Percentiles rank a stretch among this genome's conserved stretches.
Conservation (phyloP, 2,797 vertebrate genomes). For the Aeoliscus strigatus region DNA sequence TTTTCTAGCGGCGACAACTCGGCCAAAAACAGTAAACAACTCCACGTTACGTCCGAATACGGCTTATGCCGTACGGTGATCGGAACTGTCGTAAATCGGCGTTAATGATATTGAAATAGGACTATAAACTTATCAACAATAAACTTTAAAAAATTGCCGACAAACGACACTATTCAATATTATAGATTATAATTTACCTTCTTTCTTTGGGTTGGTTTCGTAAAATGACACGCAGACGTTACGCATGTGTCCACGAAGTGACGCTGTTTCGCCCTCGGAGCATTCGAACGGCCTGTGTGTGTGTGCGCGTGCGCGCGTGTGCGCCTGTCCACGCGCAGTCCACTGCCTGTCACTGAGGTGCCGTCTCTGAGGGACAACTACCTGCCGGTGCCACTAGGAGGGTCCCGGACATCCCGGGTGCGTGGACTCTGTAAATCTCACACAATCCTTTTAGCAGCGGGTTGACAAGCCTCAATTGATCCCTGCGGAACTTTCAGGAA, state of each 20-base stretch:
- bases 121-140: too few relatives aligned
- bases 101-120: too few relatives aligned
- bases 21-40: constrained; percentile 55
- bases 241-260: constrained; percentile 10
- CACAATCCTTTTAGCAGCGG: constrained; percentile 59
- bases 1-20: not conserved
- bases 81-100: constrained; percentile 49
- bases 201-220: too few relatives aligned
- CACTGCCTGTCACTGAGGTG: too few relatives aligned
- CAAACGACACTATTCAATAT: too few relatives aligned
- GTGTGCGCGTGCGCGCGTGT: too few relatives aligned
- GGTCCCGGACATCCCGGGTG: constrained; percentile 10
- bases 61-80: constrained; percentile 13
- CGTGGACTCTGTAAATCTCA: constrained; percentile 45
- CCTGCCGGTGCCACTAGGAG: not conserved
- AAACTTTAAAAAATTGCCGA: too few relatives aligned
- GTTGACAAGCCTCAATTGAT: constrained; percentile 48
- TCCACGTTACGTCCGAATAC: constrained; percentile 39
- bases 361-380: too few relatives aligned
- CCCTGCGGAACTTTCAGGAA: constrained; percentile 66
- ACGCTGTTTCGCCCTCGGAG: constrained; percentile 20
- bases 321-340: too few relatives aligned
- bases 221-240: too few relatives aligned
- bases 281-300: too few relatives aligned
- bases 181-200: too few relatives aligned